These are phyloP conservation scores for Microctenopoma steveboyesi DNA, from an alignment of 2,797 vertebrate genomes.

Conservation along the genomic window DNA sequence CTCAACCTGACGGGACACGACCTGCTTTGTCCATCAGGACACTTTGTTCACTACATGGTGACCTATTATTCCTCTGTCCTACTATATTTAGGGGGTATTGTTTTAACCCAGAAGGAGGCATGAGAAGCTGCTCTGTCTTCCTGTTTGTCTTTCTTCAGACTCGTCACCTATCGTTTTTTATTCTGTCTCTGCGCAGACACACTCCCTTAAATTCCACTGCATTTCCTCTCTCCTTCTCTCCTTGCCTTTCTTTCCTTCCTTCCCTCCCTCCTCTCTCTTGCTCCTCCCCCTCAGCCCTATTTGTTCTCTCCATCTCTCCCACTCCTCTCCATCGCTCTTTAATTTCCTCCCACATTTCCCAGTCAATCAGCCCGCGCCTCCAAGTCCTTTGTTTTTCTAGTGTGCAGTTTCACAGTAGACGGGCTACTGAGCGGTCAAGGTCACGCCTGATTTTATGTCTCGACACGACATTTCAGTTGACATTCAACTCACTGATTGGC, in stretches of 20 bases:
- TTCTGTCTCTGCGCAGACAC: conserved; percentile 25
- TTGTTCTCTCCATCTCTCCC: conserved; percentile 17
- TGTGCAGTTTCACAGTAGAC: conserved; percentile 64
- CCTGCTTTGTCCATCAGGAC: conserved; percentile 27
- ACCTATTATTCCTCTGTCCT: conserved; percentile 12
- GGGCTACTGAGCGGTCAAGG: conserved; percentile 66
- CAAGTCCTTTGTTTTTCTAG: conserved; percentile 66
- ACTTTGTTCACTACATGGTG: conserved; percentile 35
- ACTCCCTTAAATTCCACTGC: conserved; percentile 69
- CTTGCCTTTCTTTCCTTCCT: conserved; percentile 14
- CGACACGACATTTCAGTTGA: conserved; percentile 39
- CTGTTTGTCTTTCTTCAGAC: conserved; percentile 59
- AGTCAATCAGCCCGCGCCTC: conserved; percentile 46
- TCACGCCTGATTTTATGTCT: conserved; percentile 61
- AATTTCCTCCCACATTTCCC: conserved; percentile 59
- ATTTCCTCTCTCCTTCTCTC: conserved; percentile 29
- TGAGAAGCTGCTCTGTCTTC: conserved; percentile 33
- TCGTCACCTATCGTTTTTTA: conserved; percentile 51
- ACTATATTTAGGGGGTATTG: conserved; percentile 59
- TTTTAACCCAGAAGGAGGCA: conserved; percentile 47
- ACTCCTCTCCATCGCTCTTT: conserved; percentile 26
- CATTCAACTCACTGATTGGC: conserved; percentile 34
- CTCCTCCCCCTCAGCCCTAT: conserved; percentile 5
- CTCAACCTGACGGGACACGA: conserved; percentile 24
- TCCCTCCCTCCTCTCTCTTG: conserved; percentile 8